Evolutionary conservation across 2,888 invertebrate genomes (phyloP), one percentile per base, ranked within the genome.

Genomic region (Shargacucullia verbasci): DNA sequence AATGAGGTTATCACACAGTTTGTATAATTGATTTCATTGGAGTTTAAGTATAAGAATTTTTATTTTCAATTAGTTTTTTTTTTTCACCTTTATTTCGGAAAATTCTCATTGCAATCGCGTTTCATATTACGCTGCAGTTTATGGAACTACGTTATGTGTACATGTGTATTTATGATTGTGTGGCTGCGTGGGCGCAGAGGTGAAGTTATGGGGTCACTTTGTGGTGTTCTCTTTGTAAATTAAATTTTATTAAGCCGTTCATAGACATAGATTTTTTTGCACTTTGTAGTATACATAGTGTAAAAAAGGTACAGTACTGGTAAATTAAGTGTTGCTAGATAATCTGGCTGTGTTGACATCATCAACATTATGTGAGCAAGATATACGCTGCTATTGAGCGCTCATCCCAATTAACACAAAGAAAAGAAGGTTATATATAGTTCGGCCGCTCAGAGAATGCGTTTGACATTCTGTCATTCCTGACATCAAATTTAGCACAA

Each of bases 1-100:
- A 20, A 52, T 56, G 49, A 54, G 49, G 57, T 65, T 50, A 56
- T 56, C 35, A 40, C 9, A 55, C 37, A 48, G 52, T 57, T 61
- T 45, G 38, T 10, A 29, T 44, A 15, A n/a, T 11, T 38, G 14
- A 47, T 12, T 46, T 13, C 0, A 8, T 10, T 33, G 10, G n/a
- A 37, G 9, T 12, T 15, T 3, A 2, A 15, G 2, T 38, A 10
- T 10, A 14, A 14, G 37, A 13, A 4, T 20, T 20, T 8, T 25
- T 6, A 5, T 11, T 35, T 27, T 35, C 1, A 46, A 46, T 35
- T 20, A 8, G 25, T 10, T 25, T 35, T 25, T 25, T 35, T 10
- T 11, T 29, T 35, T 37, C 4, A 20, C 4, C 20, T 20, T 20
- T 20, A 4, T 20, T 20, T 20, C 2, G 20, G 7, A 7, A 29